phyloP scores from a whole-genome alignment of 2,113 vertebrate genomes.

The Corydoras sp. region DNA sequence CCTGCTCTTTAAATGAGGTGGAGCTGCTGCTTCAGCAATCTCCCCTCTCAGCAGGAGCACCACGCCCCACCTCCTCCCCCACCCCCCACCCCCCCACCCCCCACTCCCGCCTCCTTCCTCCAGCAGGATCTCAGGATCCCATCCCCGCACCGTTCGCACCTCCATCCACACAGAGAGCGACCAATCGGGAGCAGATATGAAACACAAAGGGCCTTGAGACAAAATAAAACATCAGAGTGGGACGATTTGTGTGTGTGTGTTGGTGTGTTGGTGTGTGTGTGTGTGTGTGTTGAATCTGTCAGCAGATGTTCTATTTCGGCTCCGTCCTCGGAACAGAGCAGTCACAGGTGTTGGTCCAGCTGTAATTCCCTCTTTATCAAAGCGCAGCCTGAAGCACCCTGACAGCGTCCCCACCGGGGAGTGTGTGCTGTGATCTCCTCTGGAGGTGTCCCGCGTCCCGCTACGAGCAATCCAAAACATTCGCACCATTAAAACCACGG shows the following conservation, averaged over 20 bases:
- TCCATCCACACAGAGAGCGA: conserved; percentile 17
- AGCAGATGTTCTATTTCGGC: conserved; percentile 20
- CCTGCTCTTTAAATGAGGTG: neutral
- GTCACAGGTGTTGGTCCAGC: neutral
- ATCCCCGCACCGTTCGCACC: neutral
- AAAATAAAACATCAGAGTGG: conserved; percentile 11
- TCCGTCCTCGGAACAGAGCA: neutral
- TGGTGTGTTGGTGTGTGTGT: conserved; percentile 24
- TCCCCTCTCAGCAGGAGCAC: neutral
- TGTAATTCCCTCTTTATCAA: conserved; percentile 7
- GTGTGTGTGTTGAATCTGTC: conserved; percentile 2
- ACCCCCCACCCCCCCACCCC: neutral
- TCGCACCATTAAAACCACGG: neutral
- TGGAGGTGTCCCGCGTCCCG: neutral
- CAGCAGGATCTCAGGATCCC: neutral
- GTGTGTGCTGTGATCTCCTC: conserved; percentile 9
- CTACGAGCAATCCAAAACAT: neutral
- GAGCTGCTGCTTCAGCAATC: neutral
- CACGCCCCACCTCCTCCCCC: neutral
- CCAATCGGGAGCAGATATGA: conserved; percentile 21
- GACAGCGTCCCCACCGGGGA: neutral
- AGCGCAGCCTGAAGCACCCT: neutral
- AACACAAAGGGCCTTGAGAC: conserved; percentile 14
- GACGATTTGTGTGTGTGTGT: neutral
- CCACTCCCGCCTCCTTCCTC: neutral